Base-by-base conservation (phyloP, 1,140 invertebrate genomes). In the Pseudomyrmex cubaensis region DNA sequence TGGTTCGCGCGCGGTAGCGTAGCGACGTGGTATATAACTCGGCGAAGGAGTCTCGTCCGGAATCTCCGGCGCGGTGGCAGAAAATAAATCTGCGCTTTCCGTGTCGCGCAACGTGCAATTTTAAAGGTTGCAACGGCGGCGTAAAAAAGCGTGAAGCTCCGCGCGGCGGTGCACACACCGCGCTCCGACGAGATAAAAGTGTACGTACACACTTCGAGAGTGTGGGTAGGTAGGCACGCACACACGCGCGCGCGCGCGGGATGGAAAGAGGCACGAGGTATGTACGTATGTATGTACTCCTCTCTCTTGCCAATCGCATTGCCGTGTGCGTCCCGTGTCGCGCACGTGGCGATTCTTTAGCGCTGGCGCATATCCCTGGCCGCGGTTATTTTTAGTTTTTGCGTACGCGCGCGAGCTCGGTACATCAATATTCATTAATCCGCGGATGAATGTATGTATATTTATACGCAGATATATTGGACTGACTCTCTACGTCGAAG, bases 341-440 rank as follows among this genome's bases (percentile, higher is more conserved):
- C 25, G 46, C 57, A 35, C 76, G 66, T 59, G 66, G 54, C 44
- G 46, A 62, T 77, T 70, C 48, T 84, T 84, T 52, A 10, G 17
- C 52, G 17, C 62, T 78, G 35, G 35, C 46, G 62, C 52, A 17
- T 25, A 75, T 66, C 52, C 15, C n/a, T 35, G n/a, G 17, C 61
- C 50, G 50, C 66, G 46, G 84, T 72, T 84, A 66, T 75, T 85
- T 84, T 85, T 75, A 48, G 61, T 84, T 64, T 59, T 57, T 59
- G 62, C 61, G 73, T 77, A 75, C 20, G 56, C 54, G 52, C 22
- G 82, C 20, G 70, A 84, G 44, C 50, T 8, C 83, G 66, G 56
- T 35, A 67, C 84, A 89, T 88, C 86, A 86, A 87, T 87, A 89
- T 89, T 84, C 88, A 89, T 89, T 88, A 87, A 84, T 89, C 85